Conservation (phyloP, 2,797 vertebrate species). For the Buceros bicornis region DNA sequence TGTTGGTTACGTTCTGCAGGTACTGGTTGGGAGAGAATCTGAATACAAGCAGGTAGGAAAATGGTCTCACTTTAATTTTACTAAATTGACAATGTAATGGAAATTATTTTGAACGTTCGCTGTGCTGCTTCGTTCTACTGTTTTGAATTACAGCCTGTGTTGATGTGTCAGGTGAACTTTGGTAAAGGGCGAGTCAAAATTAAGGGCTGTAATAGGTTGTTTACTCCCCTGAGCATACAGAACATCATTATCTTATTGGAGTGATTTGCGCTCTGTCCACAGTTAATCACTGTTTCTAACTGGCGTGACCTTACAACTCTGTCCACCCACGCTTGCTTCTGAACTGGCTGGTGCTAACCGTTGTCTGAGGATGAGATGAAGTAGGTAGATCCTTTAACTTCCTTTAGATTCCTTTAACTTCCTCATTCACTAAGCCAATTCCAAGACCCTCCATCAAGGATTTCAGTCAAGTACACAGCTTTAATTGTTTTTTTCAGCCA, state of each 20-base stretch:
- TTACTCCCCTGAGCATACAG: background rate
- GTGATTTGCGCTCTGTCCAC: background rate
- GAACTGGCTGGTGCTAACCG: background rate
- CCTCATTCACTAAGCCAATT: background rate
- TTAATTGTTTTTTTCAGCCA: background rate
- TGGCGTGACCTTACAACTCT: background rate
- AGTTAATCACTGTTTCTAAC: background rate
- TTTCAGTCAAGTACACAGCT: background rate
- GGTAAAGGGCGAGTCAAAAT: constrained; percentile 31
- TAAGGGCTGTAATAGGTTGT: background rate
- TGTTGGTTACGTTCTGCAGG: constrained; percentile 92
- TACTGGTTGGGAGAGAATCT: constrained; percentile 93
- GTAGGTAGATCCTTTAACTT: background rate
- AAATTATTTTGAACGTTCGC: background rate
- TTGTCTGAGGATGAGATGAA: background rate
- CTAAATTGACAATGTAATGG: background rate
- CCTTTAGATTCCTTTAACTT: background rate
- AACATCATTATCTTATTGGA: background rate
- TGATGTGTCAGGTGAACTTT: constrained; percentile 15
- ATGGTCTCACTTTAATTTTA: background rate
- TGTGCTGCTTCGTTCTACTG: background rate
- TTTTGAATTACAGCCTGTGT: background rate
- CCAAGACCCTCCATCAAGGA: background rate
- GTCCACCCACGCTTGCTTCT: background rate
- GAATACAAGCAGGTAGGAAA: constrained; percentile 94